These are phyloP conservation scores for Tipula vernalis DNA, from an alignment of 2,888 invertebrate genomes.

Conservation along the genomic window DNA sequence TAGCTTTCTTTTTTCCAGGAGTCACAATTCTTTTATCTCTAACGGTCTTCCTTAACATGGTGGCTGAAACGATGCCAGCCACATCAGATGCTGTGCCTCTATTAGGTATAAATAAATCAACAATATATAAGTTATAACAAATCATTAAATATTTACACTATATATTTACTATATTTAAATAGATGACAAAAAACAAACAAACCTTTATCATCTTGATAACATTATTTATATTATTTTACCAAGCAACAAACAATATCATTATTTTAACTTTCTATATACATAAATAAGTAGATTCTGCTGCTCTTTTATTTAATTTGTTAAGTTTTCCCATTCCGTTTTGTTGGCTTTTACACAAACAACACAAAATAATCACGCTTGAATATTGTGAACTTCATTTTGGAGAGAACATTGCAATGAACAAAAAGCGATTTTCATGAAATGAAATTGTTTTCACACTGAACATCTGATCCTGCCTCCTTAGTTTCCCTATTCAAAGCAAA, in stretches of 20 bases:
- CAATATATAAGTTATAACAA: background rate
- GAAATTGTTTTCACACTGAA: background rate
- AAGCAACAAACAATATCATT: background rate
- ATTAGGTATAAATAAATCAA: constrained; percentile 46
- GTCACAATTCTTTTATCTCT: constrained; percentile 94
- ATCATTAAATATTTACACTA: background rate
- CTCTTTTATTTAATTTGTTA: background rate
- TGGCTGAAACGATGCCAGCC: constrained; percentile 97
- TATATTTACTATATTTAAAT: background rate
- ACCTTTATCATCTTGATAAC: background rate
- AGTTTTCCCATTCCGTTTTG: background rate
- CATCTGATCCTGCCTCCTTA: background rate
- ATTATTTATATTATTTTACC: background rate
- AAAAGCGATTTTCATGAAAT: background rate
- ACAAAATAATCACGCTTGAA: background rate
- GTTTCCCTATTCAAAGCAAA: background rate
- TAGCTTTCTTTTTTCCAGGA: constrained; percentile 44
- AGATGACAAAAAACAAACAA: background rate
- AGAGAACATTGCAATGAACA: background rate
- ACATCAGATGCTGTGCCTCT: constrained; percentile 88
- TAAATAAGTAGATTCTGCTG: background rate
- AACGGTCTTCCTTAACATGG: constrained; percentile 96
- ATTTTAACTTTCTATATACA: background rate
- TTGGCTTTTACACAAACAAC: background rate
- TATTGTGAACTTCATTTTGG: background rate